Evolutionary conservation across 2,888 invertebrate species (phyloP), one percentile per base, ranked within the genome.

Genomic region (Caenorhabditis zanzibari): DNA sequence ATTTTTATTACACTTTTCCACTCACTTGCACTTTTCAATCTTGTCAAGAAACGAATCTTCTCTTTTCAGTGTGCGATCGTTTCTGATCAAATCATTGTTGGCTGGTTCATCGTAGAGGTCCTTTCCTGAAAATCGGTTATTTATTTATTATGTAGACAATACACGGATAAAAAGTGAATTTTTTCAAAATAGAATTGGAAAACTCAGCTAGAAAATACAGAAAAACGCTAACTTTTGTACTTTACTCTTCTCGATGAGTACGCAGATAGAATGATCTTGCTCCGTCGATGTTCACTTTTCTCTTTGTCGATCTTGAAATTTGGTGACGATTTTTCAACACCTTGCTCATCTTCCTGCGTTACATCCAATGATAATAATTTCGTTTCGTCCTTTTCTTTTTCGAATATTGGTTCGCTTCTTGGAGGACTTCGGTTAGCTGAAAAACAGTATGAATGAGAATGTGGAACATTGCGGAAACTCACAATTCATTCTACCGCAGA

Each of bases 1-100:
- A n/a, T n/a, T n/a, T n/a, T n/a, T n/a, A n/a, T 54, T 6, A 12
- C 10, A 19, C 3, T 6, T 10, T 38, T 38, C 12, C 12, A 54
- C 54, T 47, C 26, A 68, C 84, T 69, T 81, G 71, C 76, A 79
- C 47, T 72, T 75, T n/a, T 84, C 86, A 26, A 84, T 71, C 32
- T 81, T 71, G 26, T 80, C 74, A 63, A 84, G 56, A 68, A 86
- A 85, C 69, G 58, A 26, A 9, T 81, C 59, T 41, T 85, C 85
- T 16, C 64, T 83, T 32, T 74, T 61, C 58, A 85, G 22, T 12
- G 85, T 85, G 24, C 28, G 44, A 61, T 85, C 85, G 28, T 73
- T 73, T 35, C 24, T 49, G 52, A 66, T 59, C 38, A 52, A n/a
- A 14, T 80, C 73, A 44, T 68, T 73, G 24, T 73, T 68, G 16